Evolutionary conservation across 2,888 invertebrate genomes (phyloP).

Genomic region (Caenorhabditis sinica): DNA sequence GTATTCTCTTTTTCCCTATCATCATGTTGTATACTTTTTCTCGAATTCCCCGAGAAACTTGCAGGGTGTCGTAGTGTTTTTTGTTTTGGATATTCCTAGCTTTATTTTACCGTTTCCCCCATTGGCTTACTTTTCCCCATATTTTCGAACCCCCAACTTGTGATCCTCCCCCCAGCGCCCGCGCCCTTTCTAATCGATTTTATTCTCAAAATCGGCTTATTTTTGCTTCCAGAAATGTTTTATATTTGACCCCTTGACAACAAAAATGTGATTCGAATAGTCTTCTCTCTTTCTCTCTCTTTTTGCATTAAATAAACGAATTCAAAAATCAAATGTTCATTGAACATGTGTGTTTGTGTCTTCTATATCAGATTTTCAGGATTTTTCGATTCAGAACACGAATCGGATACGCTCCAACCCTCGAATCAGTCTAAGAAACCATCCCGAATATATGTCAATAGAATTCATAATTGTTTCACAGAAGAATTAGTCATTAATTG

Average conservation of each 20-base stretch:
- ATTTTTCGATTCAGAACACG: too few relatives aligned
- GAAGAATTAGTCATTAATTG: too few relatives aligned
- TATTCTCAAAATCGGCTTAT: conserved; percentile 33
- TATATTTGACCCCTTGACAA: conserved; percentile 29
- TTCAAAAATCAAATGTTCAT: background rate
- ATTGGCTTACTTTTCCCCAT: conserved; percentile 14
- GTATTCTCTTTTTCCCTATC: background rate
- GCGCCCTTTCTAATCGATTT: conserved; percentile 36
- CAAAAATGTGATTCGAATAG: conserved; percentile 55
- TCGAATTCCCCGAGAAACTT: conserved; percentile 23
- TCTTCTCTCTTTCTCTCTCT: conserved; percentile 33
- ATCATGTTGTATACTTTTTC: conserved; percentile 38
- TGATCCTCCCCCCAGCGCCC: conserved; percentile 31
- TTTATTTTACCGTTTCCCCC: conserved; percentile 10
- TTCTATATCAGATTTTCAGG: too few relatives aligned
- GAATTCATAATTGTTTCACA: too few relatives aligned
- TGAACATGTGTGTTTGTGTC: background rate
- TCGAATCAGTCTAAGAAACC: too few relatives aligned
- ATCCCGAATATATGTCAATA: too few relatives aligned
- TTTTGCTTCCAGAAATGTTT: conserved; percentile 35
- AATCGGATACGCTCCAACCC: too few relatives aligned
- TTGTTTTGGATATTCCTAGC: conserved; percentile 10
- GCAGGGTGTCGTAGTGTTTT: conserved; percentile 48
- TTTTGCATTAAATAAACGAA: conserved; percentile 12
- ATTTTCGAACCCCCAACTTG: conserved; percentile 35